These are phyloP conservation scores for Puffinus mauretanicus DNA, from an alignment of 2,113 vertebrate genomes.

Conservation along the genomic window DNA sequence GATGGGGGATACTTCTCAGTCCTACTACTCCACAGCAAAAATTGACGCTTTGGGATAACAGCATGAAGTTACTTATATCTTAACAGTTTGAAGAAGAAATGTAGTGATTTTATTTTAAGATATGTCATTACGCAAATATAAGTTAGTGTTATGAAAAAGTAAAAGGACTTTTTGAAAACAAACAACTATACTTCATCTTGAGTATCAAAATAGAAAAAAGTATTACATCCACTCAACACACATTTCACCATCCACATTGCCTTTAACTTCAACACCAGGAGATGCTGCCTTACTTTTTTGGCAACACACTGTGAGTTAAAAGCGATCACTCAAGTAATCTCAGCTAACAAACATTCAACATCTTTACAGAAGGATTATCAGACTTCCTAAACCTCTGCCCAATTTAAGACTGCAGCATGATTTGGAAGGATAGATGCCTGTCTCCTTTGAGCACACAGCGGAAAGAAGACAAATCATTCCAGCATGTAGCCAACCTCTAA, in stretches of 20 bases:
- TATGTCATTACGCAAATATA: fast-evolving
- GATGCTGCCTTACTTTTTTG: neutral
- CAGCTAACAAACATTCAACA: neutral
- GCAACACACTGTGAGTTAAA: neutral
- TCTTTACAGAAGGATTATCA: neutral
- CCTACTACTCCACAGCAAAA: neutral
- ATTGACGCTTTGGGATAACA: neutral
- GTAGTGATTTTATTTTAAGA: neutral
- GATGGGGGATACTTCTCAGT: neutral
- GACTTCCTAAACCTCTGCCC: neutral
- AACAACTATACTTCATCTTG: neutral
- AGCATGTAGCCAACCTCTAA: neutral
- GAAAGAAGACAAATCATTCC: neutral
- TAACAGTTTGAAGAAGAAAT: neutral
- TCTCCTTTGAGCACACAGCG: neutral
- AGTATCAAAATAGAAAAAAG: neutral
- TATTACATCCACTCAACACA: neutral
- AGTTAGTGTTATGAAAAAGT: too few relatives aligned
- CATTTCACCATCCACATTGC: neutral
- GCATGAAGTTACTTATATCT: neutral
- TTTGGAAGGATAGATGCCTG: neutral
- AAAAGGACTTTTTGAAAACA: neutral
- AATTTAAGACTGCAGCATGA: neutral
- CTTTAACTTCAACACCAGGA: neutral
- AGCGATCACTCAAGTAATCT: neutral